Conservation (phyloP, 2,113 vertebrate species). For the Camelus bactrianus region DNA sequence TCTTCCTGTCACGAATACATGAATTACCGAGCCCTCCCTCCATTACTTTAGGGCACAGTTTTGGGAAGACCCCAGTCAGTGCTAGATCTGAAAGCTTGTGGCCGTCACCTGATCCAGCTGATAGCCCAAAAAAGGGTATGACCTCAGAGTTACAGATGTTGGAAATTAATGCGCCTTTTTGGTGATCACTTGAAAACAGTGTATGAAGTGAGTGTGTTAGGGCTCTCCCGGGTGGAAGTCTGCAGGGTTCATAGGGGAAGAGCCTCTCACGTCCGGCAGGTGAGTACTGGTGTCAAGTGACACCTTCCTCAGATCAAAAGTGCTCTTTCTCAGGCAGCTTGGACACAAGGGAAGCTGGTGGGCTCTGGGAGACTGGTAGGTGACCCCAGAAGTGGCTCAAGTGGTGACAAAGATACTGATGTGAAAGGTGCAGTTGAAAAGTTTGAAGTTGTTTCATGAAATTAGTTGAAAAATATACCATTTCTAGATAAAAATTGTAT, state of each 20-base stretch:
- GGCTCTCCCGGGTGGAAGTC: neutral
- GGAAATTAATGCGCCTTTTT: neutral
- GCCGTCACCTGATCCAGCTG: neutral
- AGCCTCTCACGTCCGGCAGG: accelerated
- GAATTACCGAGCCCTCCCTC: neutral
- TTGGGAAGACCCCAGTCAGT: neutral
- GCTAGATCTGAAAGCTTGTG: neutral
- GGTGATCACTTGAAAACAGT: neutral
- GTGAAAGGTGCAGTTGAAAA: neutral
- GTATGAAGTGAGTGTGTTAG: neutral
- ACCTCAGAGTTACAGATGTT: neutral
- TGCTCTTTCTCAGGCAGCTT: neutral
- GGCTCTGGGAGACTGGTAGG: neutral
- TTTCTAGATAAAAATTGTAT: neutral
- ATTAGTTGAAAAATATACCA: neutral
- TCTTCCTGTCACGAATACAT: neutral
- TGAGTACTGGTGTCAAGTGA: neutral
- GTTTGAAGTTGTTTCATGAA: neutral
- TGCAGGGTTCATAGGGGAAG: too few species aligned
- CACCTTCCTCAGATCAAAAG: neutral
- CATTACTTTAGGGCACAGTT: neutral
- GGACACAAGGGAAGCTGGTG: neutral
- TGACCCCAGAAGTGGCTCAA: neutral
- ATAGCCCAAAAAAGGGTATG: neutral
- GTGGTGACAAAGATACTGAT: neutral